These are phyloP conservation scores for Sympetrum striolatum DNA, from an alignment of 2,888 invertebrate genomes.

Conservation along the genomic window DNA sequence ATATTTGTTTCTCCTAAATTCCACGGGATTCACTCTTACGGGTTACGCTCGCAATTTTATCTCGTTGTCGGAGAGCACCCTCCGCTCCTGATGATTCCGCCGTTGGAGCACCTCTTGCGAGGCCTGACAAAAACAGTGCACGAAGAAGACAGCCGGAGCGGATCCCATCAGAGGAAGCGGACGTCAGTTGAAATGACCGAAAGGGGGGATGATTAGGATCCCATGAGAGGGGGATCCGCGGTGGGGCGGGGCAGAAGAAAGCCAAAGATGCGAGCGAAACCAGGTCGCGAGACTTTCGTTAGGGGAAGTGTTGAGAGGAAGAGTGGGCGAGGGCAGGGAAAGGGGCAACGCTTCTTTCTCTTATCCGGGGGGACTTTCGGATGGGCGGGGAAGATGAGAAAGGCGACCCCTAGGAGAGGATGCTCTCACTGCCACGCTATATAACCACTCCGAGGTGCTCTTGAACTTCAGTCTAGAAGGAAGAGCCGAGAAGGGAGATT, in stretches of 20 bases:
- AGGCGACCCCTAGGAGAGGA: conserved; percentile 7
- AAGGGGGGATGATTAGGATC: not conserved
- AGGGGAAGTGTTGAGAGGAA: not conserved
- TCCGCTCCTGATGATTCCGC: not conserved
- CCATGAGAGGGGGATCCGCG: not conserved
- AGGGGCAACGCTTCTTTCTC: not conserved
- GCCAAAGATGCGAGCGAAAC: not conserved
- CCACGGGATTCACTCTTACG: too few species aligned
- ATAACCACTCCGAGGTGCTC: conserved; percentile 15
- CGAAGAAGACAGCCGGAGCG: not conserved
- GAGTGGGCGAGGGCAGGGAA: conserved; percentile 5
- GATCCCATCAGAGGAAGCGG: not conserved
- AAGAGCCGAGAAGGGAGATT: not conserved
- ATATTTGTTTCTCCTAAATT: too few species aligned
- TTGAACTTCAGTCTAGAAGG: conserved; percentile 9
- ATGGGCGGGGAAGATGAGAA: conserved; percentile 16
- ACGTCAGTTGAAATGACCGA: not conserved
- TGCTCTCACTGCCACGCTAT: conserved; percentile 19
- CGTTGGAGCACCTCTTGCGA: not conserved
- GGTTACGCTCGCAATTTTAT: too few species aligned
- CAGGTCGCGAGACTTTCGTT: conserved; percentile 31
- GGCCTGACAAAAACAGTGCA: not conserved
- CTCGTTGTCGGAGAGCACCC: too few species aligned
- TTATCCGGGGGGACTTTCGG: not conserved
- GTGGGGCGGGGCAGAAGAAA: not conserved